Conservation (phyloP, 2,113 vertebrate species). For the Hypomesus transpacificus region DNA sequence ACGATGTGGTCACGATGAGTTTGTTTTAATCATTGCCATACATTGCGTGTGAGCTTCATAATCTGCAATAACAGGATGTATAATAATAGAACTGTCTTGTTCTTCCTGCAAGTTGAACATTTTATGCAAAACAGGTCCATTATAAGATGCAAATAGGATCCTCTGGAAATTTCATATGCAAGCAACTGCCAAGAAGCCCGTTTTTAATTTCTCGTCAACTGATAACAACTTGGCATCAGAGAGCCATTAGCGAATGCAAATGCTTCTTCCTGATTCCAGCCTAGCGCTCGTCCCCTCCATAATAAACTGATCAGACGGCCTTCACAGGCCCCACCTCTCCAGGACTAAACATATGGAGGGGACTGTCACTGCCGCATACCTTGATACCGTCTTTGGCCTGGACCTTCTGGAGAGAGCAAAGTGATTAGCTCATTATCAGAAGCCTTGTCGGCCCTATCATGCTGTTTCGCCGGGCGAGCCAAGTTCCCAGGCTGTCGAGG, state of each 20-base stretch:
- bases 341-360: neutral
- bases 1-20: too few relatives aligned
- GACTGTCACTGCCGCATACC: constrained; percentile 5
- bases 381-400: constrained; percentile 12
- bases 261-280: neutral
- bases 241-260: constrained; percentile 48
- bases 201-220: constrained; percentile 32
- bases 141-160: constrained; percentile 44
- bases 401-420: too few relatives aligned
- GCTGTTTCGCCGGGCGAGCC: too few relatives aligned
- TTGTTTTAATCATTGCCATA: too few relatives aligned
- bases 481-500: too few relatives aligned
- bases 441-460: too few relatives aligned
- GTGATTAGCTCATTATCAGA: too few relatives aligned
- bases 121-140: constrained; percentile 40
- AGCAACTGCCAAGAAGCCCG: constrained; percentile 27
- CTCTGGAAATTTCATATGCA: constrained; percentile 23
- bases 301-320: constrained; percentile 29
- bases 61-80: constrained; percentile 14
- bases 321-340: neutral
- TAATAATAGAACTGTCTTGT: neutral
- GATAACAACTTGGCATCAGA: constrained; percentile 43
- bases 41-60: neutral
- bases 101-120: constrained; percentile 17
- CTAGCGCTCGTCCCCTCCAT: constrained; percentile 1